Percentiles rank a stretch among this genome's conserved stretches.
phyloP scores from a whole-genome alignment of 2,888 invertebrate species.

The Tryphoninae sp. region DNA sequence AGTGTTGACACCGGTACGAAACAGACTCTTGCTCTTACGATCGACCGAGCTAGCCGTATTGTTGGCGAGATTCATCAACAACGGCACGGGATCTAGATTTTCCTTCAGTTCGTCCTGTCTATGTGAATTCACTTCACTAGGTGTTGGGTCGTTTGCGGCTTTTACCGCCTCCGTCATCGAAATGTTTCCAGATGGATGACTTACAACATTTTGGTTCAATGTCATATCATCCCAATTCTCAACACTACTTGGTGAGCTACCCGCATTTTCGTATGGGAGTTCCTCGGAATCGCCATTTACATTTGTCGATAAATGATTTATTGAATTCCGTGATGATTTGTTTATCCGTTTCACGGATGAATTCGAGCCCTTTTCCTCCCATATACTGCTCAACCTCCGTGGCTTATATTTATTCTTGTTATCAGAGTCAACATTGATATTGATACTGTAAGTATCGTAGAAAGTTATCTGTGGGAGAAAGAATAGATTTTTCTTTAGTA shows the following conservation, averaged over 20 bases:
- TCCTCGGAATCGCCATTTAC: constrained; percentile 10
- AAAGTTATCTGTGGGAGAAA: constrained; percentile 71
- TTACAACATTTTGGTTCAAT: constrained; percentile 12
- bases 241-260: background rate
- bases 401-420: constrained; percentile 32
- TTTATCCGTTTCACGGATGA: constrained; percentile 1
- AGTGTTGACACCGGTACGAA: constrained; percentile 9
- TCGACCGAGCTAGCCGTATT: constrained; percentile 47
- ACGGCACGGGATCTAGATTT: constrained; percentile 71
- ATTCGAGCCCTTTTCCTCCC: constrained; percentile 15
- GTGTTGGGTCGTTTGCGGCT: background rate
- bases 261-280: constrained; percentile 1
- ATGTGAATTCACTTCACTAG: constrained; percentile 17
- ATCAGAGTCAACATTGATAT: constrained; percentile 68
- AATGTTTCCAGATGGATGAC: constrained; percentile 32
- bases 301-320: background rate
- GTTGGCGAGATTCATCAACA: constrained; percentile 28
- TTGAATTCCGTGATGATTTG: constrained; percentile 14
- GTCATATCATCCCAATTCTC: background rate
- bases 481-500: constrained; percentile 15
- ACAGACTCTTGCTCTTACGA: constrained; percentile 49
- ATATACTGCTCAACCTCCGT: constrained; percentile 3
- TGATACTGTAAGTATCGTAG: constrained; percentile 73
- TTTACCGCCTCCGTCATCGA: background rate
- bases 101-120: constrained; percentile 72